Conservation (phyloP, 2,888 invertebrate species). For the Falcaria lacertinaria region DNA sequence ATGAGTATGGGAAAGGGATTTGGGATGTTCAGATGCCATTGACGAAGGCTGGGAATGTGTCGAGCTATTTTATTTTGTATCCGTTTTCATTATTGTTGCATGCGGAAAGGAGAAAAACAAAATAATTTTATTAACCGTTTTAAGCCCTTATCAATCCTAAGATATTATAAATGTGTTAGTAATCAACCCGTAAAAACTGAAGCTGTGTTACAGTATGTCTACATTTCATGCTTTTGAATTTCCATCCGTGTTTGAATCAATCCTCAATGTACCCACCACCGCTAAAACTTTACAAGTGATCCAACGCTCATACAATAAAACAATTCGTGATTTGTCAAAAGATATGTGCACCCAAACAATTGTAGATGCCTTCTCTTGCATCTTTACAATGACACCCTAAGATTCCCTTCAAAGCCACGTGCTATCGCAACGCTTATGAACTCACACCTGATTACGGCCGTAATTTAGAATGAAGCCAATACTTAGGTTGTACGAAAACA, state of each 20-base stretch:
- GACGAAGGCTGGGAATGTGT: conserved; percentile 79
- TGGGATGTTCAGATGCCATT: conserved; percentile 69
- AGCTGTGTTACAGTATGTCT: conserved; percentile 19
- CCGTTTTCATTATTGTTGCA: conserved; percentile 64
- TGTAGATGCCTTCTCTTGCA: conserved; percentile 28
- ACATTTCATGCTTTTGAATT: conserved; percentile 17
- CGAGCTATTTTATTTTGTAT: conserved; percentile 61
- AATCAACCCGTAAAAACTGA: conserved; percentile 35
- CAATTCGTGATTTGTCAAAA: conserved; percentile 23
- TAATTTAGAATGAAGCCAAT: conserved; percentile 30
- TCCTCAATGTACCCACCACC: conserved; percentile 16
- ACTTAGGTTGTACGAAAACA: not conserved
- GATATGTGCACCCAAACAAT: conserved; percentile 37
- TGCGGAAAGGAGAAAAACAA: conserved; percentile 66
- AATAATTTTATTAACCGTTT: conserved; percentile 15
- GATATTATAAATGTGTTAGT: conserved; percentile 31
- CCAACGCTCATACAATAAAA: conserved; percentile 8
- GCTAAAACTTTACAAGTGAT: conserved; percentile 11
- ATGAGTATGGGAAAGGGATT: conserved; percentile 74
- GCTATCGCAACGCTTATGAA: conserved; percentile 42
- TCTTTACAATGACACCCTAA: conserved; percentile 41
- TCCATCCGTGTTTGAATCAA: conserved; percentile 12
- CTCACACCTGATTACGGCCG: conserved; percentile 32
- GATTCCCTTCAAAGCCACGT: conserved; percentile 49
- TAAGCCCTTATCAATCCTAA: conserved; percentile 6